Evolutionary conservation across 2,888 invertebrate species (phyloP), one percentile per base, ranked within the genome.

Genomic region (Drosophila kokeensis): DNA sequence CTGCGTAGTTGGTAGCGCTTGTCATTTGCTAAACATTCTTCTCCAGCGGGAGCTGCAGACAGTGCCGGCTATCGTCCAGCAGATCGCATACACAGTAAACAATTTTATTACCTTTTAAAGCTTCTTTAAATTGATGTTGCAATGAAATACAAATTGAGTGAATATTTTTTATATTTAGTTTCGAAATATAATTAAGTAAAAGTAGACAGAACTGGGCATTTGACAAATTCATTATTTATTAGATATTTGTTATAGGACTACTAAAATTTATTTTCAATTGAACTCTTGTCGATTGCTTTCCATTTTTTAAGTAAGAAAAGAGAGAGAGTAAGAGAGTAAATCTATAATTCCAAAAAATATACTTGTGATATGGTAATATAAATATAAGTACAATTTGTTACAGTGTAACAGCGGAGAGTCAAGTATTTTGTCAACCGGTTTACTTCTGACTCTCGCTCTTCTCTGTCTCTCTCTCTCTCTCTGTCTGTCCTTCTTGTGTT

Each of bases 341-440:
- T 42, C 2, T 0, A 11, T 11, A 42, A 21, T 13, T 3, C 6
- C 0, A 21, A 45, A 13, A 7, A 7, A 21, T 13, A 7, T 13
- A 1, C 0, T 7, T 21, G 7, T 1, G 1, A 42, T 42, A 6
- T 40, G n/a, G 4, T 40, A 40, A 2, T 11, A 2, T 42, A 3
- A 7, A 15, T 54, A 18, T 34, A 7, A 38, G 0, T 8, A 6
- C 2, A n/a, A 30, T 57, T 57, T 40, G 4, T 40, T 30, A 29
- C 57, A 2, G 57, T 57, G 40, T 30, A 42, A 21, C 27, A n/a
- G 38, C n/a, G n/a, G 54, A 2, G 21, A 61, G 24, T 38, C 54
- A 21, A 49, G 76, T 75, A 87, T 83, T 79, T 89, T 82, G 83
- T 83, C 80, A 83, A 89, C 87, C 85, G 87, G 87, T 89, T 87